phyloP scores from a whole-genome alignment of 1,140 invertebrate genomes.

The Pomacea maculata region DNA sequence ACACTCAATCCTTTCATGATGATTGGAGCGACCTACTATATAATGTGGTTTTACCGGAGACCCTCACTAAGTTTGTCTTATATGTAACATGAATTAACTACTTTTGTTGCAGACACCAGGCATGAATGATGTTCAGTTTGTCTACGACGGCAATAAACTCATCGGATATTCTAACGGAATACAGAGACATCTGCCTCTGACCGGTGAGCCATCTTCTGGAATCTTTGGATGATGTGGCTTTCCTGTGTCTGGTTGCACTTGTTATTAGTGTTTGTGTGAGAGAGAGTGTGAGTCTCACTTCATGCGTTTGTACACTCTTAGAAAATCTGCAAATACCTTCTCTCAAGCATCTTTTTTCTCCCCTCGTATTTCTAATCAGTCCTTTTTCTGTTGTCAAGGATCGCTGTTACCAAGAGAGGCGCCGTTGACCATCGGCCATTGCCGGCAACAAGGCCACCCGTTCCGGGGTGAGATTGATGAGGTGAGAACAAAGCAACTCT shows the following conservation, averaged over 20 bases:
- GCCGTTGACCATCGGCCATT: conserved; percentile 37
- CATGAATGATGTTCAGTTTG: conserved; percentile 41
- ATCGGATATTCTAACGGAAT: conserved; percentile 39
- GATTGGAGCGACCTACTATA: background rate
- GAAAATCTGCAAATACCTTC: background rate
- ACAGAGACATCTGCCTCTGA: conserved; percentile 18
- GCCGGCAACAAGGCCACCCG: conserved; percentile 21
- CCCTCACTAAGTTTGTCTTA: background rate
- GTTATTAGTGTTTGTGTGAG: background rate
- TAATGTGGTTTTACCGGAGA: background rate
- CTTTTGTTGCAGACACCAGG: conserved; percentile 34
- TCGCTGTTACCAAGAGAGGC: conserved; percentile 31
- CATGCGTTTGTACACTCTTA: background rate
- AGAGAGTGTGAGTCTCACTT: background rate
- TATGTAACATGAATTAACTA: background rate
- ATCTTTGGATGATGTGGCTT: background rate
- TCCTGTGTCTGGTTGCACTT: background rate
- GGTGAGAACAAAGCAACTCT: conserved; percentile 20
- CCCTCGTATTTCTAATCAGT: background rate
- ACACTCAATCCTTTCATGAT: background rate
- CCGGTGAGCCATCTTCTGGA: conserved; percentile 24
- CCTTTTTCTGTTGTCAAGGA: conserved; percentile 25
- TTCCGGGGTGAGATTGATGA: conserved; percentile 45
- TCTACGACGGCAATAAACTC: conserved; percentile 39
- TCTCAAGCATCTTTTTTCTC: background rate